Evolutionary conservation across 64 coral and sea anemone genomes (phyloP).

Genomic region (Acropora tenuis): DNA sequence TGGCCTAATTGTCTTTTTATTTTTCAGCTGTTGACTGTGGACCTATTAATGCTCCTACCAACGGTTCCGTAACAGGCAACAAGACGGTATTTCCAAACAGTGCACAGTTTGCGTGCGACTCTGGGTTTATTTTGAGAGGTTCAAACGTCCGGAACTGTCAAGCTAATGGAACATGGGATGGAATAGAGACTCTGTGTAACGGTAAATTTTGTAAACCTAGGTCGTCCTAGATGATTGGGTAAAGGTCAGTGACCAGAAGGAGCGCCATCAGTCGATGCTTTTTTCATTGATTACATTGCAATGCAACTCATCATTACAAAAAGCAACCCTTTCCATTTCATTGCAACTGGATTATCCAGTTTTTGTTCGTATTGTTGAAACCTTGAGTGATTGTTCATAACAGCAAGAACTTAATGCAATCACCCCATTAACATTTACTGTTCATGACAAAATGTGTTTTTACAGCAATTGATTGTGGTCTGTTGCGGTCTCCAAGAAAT

Average conservation of each 20-base stretch:
- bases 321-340: no score
- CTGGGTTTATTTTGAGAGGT: constrained; percentile 67
- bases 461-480: constrained; percentile 27
- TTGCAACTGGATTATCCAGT: no score
- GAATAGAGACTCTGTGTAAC: constrained; percentile 45
- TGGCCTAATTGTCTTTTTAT: background rate
- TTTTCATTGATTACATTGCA: no score
- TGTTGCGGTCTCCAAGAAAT: background rate
- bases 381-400: no score
- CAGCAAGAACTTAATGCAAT: no score
- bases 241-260: no score
- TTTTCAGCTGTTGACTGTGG: constrained; percentile 67
- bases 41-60: constrained; percentile 14
- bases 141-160: constrained; percentile 33
- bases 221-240: no score
- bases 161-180: constrained; percentile 63
- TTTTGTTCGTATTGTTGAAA: no score
- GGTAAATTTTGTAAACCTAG: background rate
- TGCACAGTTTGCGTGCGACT: constrained; percentile 62
- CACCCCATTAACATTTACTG: background rate
- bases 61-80: constrained; percentile 33
- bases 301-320: no score
- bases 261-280: no score
- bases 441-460: background rate
- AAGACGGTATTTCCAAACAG: constrained; percentile 61